Conservation (phyloP, 2,888 invertebrate genomes). For the Pachydiplax longipennis region DNA sequence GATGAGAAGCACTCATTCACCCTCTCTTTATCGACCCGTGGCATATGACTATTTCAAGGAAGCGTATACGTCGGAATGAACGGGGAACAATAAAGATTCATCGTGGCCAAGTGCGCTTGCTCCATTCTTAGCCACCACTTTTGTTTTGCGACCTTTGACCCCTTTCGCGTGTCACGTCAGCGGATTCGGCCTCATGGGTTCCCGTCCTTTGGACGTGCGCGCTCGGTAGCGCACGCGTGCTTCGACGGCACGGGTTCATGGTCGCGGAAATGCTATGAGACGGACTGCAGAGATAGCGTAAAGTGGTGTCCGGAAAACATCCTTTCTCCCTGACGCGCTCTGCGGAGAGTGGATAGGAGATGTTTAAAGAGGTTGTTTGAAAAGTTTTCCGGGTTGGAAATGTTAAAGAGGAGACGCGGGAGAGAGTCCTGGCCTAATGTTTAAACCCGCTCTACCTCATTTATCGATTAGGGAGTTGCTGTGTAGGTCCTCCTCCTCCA, state of each 20-base stretch:
- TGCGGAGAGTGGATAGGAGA: neutral
- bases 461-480: slow-evolving; percentile 31
- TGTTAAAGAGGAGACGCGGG: neutral
- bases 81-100: neutral
- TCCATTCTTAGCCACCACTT: neutral
- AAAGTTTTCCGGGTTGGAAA: neutral
- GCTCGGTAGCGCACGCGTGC: neutral
- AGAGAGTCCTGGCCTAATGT: neutral
- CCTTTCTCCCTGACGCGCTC: neutral
- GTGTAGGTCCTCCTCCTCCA: neutral
- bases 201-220: neutral
- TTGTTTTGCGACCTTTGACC: slow-evolving; percentile 19
- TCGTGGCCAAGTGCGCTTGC: neutral
- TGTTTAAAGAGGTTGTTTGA: neutral
- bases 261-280: neutral
- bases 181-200: neutral
- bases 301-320: no score
- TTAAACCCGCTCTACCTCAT: slow-evolving; percentile 42
- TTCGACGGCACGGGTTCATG: neutral
- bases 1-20: neutral
- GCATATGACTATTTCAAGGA: no score
- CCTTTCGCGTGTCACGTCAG: neutral
- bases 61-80: no score
- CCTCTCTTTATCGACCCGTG: neutral
- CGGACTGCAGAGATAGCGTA: neutral